Evolutionary conservation across 2,888 invertebrate genomes (phyloP).

Genomic region (Esperia sulphurella): DNA sequence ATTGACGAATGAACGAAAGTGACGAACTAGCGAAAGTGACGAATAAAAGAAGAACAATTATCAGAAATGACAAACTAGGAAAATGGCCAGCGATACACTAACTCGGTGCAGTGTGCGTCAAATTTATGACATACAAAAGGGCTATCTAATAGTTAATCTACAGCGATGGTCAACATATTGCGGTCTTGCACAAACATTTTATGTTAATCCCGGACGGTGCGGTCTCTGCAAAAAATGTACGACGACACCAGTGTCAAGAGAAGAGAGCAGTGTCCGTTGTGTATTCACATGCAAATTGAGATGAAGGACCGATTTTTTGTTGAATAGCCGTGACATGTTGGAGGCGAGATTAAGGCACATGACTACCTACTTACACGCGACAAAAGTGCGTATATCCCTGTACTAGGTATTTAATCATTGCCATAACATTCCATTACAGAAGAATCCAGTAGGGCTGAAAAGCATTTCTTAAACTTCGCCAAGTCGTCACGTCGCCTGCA

Average conservation of each 20-base stretch:
- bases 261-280: constrained; percentile 27
- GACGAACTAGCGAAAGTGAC: no score
- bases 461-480: no score
- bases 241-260: background rate
- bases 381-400: background rate
- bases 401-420: background rate
- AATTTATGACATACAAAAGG: background rate
- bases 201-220: constrained; percentile 50
- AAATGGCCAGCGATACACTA: no score
- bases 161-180: constrained; percentile 37
- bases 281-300: constrained; percentile 57
- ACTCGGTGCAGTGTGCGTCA: no score
- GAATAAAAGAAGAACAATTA: no score
- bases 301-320: constrained; percentile 52
- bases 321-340: constrained; percentile 35
- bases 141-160: constrained; percentile 24
- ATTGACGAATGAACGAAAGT: no score
- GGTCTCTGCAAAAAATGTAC: constrained; percentile 32
- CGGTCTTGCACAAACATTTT: constrained; percentile 50
- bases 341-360: constrained; percentile 10
- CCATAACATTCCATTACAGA: no score
- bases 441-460: no score
- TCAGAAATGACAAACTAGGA: no score
- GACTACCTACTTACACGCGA: background rate
- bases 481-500: no score